Conservation (phyloP, 2,888 invertebrate genomes). For the Tigriopus californicus region DNA sequence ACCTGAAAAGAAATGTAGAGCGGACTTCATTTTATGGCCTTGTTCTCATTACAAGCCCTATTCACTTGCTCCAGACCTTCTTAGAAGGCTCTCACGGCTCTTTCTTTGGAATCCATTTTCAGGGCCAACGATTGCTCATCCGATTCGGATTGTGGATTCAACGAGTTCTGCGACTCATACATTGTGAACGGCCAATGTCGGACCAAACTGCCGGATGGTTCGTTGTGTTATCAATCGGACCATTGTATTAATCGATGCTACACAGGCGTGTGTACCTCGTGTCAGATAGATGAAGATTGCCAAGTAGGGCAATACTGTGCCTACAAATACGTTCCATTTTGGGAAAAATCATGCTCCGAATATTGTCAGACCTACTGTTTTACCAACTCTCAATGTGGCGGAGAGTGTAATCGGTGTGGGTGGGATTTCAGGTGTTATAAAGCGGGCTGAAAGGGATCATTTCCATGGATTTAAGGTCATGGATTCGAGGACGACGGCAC, state of each 20-base stretch:
- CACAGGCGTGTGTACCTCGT: slow-evolving; percentile 8
- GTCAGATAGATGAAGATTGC: not conserved
- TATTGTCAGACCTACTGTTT: not conserved
- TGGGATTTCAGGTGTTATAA: not conserved
- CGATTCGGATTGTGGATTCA: slow-evolving; percentile 11
- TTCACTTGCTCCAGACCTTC: too few species aligned
- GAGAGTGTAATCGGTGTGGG: not conserved
- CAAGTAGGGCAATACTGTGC: not conserved
- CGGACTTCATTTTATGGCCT: too few species aligned
- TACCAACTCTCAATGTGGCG: not conserved
- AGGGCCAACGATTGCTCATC: not conserved
- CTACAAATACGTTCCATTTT: not conserved
- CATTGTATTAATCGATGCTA: slow-evolving; percentile 4
- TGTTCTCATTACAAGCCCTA: too few species aligned
- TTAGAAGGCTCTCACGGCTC: too few species aligned
- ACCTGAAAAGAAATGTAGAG: too few species aligned
- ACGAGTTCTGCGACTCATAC: slow-evolving; percentile 5
- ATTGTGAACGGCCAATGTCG: slow-evolving; percentile 1
- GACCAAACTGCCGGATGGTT: slow-evolving; percentile 6
- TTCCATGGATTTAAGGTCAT: too few species aligned
- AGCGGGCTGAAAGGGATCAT: too few species aligned
- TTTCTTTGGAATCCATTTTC: not conserved
- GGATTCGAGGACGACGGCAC: too few species aligned
- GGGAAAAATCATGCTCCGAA: not conserved
- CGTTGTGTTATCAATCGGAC: not conserved